A percentile compares a stretch with the other conserved stretches of the same genome.
Evolutionary conservation across 2,797 vertebrate species (phyloP).

Genomic region (Neostethus bicornis): DNA sequence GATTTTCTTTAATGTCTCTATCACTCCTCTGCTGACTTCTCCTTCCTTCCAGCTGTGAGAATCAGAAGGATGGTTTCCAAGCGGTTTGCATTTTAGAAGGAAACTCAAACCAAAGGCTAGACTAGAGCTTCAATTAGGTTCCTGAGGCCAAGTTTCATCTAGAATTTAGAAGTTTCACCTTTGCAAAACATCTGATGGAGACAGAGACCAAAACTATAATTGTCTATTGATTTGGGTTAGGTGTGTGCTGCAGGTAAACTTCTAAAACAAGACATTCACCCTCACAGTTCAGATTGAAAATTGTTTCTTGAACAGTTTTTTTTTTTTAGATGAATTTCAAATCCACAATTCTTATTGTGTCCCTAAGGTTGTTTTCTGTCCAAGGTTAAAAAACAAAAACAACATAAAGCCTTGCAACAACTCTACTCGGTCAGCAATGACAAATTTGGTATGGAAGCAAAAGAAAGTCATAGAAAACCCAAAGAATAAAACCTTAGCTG

Average conservation of each 20-base stretch:
- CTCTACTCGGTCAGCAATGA: constrained; percentile 28
- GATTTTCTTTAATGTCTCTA: constrained; percentile 13
- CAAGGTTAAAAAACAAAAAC: constrained; percentile 13
- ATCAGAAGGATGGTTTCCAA: constrained; percentile 7
- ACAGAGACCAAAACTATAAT: too few relatives aligned
- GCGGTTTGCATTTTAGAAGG: constrained; percentile 12
- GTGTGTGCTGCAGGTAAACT: too few relatives aligned
- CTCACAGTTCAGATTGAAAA: too few relatives aligned
- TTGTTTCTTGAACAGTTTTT: too few relatives aligned
- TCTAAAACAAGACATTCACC: too few relatives aligned
- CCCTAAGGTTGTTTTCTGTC: constrained; percentile 33
- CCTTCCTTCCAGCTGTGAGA: constrained; percentile 11
- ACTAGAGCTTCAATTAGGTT: too few relatives aligned
- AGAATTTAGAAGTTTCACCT: too few relatives aligned
- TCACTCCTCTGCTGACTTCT: neutral
- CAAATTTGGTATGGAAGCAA: neutral
- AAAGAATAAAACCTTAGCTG: neutral
- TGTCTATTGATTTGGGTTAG: neutral
- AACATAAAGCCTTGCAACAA: constrained; percentile 15
- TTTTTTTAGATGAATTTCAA: constrained; percentile 9
- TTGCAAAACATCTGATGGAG: too few relatives aligned
- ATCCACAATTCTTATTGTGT: constrained; percentile 30
- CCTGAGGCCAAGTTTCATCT: too few relatives aligned
- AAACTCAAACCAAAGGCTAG: constrained; percentile 1
- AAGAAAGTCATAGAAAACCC: neutral